Evolutionary conservation across 64 coral and sea anemone genomes (phyloP).

Genomic region (Dendronephthya gigantea): DNA sequence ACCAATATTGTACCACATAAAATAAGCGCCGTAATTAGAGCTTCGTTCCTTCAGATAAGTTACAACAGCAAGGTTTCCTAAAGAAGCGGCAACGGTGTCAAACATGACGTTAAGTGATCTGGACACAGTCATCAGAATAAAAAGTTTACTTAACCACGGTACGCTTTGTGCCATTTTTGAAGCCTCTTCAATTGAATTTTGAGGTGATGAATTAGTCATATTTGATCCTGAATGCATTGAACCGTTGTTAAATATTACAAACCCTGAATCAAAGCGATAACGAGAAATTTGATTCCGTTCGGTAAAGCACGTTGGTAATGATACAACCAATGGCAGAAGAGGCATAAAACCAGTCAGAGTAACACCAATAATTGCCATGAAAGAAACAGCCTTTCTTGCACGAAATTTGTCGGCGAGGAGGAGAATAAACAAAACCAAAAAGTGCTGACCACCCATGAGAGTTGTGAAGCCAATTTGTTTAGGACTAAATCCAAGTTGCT

Average conservation of each 20-base stretch:
- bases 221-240: not conserved
- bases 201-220: not conserved
- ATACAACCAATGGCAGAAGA: not conserved
- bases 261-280: not conserved
- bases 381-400: not conserved
- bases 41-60: slow-evolving; percentile 18
- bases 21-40: not conserved
- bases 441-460: not conserved
- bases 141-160: slow-evolving; percentile 22
- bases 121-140: not conserved
- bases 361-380: not conserved
- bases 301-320: not conserved
- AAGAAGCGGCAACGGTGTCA: not conserved
- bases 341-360: not conserved
- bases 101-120: slow-evolving; percentile 23
- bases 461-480: not conserved
- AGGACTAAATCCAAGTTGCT: not conserved
- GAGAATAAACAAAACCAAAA: not conserved
- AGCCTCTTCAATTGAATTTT: not conserved
- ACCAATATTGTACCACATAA: slow-evolving; percentile 17
- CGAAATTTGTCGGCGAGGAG: not conserved
- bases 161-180: not conserved
- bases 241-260: not conserved
- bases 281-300: not conserved
- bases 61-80: slow-evolving; percentile 9